phyloP scores from a whole-genome alignment of 2,888 invertebrate species.

The Alloscopus bannaensis region DNA sequence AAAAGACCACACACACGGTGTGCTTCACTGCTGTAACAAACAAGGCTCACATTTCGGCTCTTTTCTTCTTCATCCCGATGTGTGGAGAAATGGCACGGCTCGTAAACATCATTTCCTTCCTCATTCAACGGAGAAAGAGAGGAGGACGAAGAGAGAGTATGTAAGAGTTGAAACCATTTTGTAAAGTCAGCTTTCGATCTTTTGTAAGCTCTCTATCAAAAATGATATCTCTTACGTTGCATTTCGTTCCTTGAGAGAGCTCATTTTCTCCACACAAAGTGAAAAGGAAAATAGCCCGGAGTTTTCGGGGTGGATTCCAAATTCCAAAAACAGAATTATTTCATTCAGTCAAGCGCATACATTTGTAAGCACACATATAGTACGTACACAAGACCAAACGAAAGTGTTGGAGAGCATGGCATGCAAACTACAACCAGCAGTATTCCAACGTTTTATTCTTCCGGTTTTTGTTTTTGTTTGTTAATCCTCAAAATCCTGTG shows the following conservation, averaged over 20 bases:
- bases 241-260: neutral
- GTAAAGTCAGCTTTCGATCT: slow-evolving; percentile 28
- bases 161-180: no score
- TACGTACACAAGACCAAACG: neutral
- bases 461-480: slow-evolving; percentile 22
- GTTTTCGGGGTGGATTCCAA: neutral
- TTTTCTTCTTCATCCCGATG: slow-evolving; percentile 2
- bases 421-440: no score
- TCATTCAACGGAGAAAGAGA: no score
- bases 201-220: slow-evolving; percentile 58
- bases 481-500: slow-evolving; percentile 32
- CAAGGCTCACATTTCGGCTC: no score
- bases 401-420: no score
- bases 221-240: slow-evolving; percentile 46
- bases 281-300: neutral
- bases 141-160: no score
- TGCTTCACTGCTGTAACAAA: no score
- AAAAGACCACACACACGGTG: neutral
- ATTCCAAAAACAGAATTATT: slow-evolving; percentile 15
- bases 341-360: slow-evolving; percentile 22
- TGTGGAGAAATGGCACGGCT: slow-evolving; percentile 39
- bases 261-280: neutral
- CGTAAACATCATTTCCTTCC: slow-evolving; percentile 57
- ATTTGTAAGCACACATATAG: neutral
- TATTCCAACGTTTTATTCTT: no score